phyloP scores from a whole-genome alignment of 2,797 vertebrate genomes.

The Chaunax sp. region DNA sequence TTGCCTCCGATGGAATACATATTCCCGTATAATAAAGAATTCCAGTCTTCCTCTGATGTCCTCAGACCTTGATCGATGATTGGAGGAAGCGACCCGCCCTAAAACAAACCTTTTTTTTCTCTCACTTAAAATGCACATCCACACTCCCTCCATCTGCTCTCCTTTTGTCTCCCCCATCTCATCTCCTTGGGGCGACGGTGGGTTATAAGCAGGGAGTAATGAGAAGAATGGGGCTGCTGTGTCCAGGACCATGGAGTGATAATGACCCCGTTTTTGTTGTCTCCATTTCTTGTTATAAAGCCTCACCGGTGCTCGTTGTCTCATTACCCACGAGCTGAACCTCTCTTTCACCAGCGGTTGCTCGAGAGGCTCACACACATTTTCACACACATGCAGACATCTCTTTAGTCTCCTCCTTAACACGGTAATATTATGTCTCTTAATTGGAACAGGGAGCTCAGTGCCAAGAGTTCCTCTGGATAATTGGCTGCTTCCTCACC shows the following conservation, averaged over 20 bases:
- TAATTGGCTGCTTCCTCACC: slow-evolving; percentile 91
- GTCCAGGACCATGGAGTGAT: slow-evolving; percentile 59
- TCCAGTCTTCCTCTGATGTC: slow-evolving; percentile 68
- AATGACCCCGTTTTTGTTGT: slow-evolving; percentile 72
- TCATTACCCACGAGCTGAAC: slow-evolving; percentile 83
- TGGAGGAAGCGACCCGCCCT: slow-evolving; percentile 59
- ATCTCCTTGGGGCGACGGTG: slow-evolving; percentile 42
- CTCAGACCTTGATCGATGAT: slow-evolving; percentile 65
- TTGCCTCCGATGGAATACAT: slow-evolving; percentile 31
- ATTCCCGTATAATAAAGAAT: slow-evolving; percentile 44
- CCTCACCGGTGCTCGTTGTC: slow-evolving; percentile 82
- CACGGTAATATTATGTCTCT: slow-evolving; percentile 91
- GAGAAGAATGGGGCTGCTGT: slow-evolving; percentile 64
- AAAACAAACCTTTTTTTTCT: slow-evolving; percentile 59
- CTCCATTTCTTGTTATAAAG: slow-evolving; percentile 84
- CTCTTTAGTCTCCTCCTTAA: slow-evolving; percentile 80
- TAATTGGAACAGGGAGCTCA: slow-evolving; percentile 88
- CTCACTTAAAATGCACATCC: slow-evolving; percentile 74
- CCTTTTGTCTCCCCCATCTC: slow-evolving; percentile 43
- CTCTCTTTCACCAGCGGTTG: slow-evolving; percentile 53
- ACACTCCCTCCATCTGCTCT: slow-evolving; percentile 63
- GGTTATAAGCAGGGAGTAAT: slow-evolving; percentile 71
- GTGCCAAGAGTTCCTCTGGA: slow-evolving; percentile 87
- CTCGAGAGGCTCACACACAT: slow-evolving; percentile 14
- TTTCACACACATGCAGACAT: slow-evolving; percentile 40